These are phyloP conservation scores for Folsomia candida DNA, from an alignment of 2,888 invertebrate genomes.

Conservation along the genomic window DNA sequence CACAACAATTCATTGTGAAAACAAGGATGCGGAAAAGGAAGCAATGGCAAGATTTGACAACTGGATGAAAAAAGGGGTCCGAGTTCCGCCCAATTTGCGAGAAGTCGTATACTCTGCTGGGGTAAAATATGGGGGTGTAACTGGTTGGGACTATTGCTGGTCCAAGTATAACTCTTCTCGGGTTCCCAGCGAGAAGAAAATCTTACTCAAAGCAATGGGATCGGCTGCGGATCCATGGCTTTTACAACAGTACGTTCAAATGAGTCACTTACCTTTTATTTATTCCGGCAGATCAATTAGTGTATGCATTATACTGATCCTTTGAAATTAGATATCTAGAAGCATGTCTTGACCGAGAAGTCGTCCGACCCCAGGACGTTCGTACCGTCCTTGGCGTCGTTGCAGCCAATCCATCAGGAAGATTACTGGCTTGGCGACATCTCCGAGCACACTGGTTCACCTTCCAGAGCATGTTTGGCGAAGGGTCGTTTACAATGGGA, in stretches of 20 bases:
- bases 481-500: constrained; percentile 63
- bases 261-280: too few species aligned
- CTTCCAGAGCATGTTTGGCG: constrained; percentile 64
- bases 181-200: constrained; percentile 68
- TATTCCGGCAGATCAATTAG: too few species aligned
- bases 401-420: constrained; percentile 67
- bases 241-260: constrained; percentile 68
- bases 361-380: constrained; percentile 69
- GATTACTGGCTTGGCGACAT: constrained; percentile 71
- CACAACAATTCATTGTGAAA: constrained; percentile 70
- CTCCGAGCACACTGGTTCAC: constrained; percentile 68
- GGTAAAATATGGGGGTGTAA: constrained; percentile 67
- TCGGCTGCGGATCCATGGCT: constrained; percentile 76
- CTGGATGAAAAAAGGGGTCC: constrained; percentile 67
- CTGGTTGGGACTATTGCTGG: constrained; percentile 78
- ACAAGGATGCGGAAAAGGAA: constrained; percentile 67
- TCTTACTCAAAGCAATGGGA: constrained; percentile 69
- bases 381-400: constrained; percentile 69
- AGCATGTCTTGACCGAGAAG: constrained; percentile 67
- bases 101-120: constrained; percentile 65
- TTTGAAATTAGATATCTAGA: constrained; percentile 72
- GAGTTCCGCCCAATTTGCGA: constrained; percentile 71
- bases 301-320: too few species aligned
- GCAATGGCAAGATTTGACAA: constrained; percentile 68
- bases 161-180: constrained; percentile 65